A percentile compares a stretch with the other conserved stretches of the same genome.
Evolutionary conservation across 2,888 invertebrate species (phyloP).

Genomic region (Leucophenga montana): DNA sequence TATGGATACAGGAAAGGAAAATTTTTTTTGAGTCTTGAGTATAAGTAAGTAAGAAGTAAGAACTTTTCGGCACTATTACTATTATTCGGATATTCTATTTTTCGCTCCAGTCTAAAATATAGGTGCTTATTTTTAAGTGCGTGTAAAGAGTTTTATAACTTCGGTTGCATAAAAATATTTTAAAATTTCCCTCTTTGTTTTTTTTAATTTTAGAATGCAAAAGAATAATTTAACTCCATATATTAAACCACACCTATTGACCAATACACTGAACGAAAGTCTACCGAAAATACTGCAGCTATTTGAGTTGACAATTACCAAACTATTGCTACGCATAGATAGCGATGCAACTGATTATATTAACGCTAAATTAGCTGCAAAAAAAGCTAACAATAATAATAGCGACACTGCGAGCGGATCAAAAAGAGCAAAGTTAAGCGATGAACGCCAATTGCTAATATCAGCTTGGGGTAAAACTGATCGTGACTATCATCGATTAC

Average conservation of each 20-base stretch:
- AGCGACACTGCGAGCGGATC: slow-evolving; percentile 39
- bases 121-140: too few species aligned
- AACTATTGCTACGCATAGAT: slow-evolving; percentile 62
- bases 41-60: too few species aligned
- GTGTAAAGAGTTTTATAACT: too few species aligned
- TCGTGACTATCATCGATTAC: slow-evolving; percentile 50
- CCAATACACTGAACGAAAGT: slow-evolving; percentile 66
- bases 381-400: slow-evolving; percentile 45
- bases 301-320: slow-evolving; percentile 66
- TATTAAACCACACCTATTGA: slow-evolving; percentile 60
- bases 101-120: too few species aligned
- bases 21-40: too few species aligned
- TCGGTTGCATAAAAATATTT: too few species aligned
- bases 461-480: slow-evolving; percentile 41
- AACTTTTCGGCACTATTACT: too few species aligned
- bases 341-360: slow-evolving; percentile 47
- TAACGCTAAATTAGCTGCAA: slow-evolving; percentile 42
- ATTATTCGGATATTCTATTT: too few species aligned
- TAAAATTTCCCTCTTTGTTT: not conserved
- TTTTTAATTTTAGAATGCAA: slow-evolving; percentile 60
- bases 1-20: too few species aligned
- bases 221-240: slow-evolving; percentile 62
- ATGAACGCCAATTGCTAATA: slow-evolving; percentile 2
- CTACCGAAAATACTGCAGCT: slow-evolving; percentile 70
- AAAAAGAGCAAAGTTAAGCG: slow-evolving; percentile 48